Base-by-base conservation (phyloP, 2,797 vertebrate species). In the Pseudochaenichthys georgianus region DNA sequence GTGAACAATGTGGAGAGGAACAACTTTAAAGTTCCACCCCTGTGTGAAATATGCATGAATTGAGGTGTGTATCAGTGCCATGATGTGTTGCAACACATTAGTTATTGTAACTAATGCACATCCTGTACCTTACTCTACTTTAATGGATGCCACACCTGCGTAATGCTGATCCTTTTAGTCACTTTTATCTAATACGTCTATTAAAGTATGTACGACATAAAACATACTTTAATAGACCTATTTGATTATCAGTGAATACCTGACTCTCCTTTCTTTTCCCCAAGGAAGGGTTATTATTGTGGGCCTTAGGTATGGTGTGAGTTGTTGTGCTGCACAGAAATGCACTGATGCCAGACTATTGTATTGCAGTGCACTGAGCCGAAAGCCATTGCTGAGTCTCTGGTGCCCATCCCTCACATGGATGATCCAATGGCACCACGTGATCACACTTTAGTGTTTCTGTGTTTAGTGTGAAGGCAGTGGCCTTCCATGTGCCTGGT, bases 351-450 rank as follows among this genome's bases (percentile, higher is more conserved):
- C 4, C 19, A 9, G 41, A 12, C 11, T 4, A 13, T 9, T 16
- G 5, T 46, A 13, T 45, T 57, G 10, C 52, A 61, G 54, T 52
- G 58, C 23, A 48, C 23, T 59, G n/a, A 53, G 28, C 38, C n/a
- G 42, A 16, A 15, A 60, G 46, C 9, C 13, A 61, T 57, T 46
- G 74, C 76, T 50, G 52, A 43, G 53, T 65, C 51, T 68, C 21
- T 16, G 6, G 46, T 85, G 82, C 81, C 77, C 79, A 75, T 71
- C 85, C 77, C 82, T 87, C 70, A 82, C 83, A 82, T 88, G 85
- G 73, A 67, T 57, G 38, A 74, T 43, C 48, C 50, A 64, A 13
- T 31, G 9, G 13, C 52, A 79, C 42, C 88, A 87, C 86, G 89
- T 91, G 75, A 89, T 73, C 9, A 16, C 19, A 59, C 19, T 3